Base-by-base conservation (phyloP, 2,113 vertebrate genomes). In the Balaenoptera acutorostrata region DNA sequence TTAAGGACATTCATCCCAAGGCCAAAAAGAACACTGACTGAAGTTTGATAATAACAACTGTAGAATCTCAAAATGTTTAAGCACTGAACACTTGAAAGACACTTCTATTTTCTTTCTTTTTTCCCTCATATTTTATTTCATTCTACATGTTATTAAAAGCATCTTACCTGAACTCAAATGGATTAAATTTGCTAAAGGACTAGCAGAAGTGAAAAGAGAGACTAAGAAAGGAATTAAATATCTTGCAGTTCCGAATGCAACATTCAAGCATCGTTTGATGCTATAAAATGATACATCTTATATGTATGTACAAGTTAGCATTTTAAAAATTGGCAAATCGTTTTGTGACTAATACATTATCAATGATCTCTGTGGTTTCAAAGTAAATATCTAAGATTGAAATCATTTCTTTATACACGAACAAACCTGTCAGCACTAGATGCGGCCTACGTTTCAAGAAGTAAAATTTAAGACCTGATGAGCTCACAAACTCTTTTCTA, bases 311-410 rank as follows among this genome's bases (percentile, higher is more conserved):
- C 71, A 93, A 52, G 55, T 64, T 63, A 46, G 41, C 29, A 46
- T n/a, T 72, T 88, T 85, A 82, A 83, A 85, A 63, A n/a, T 3
- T 92, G 57, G 77, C 57, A 52, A 23, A 61, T 69, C 63, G 14
- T 80, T 72, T 39, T n/a, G 41, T 95, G 95, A 97, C 90, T 97
- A 69, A 97, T 93, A 61, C 27, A 69, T 68, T 59, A 88, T 68
- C 41, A 0, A 3, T 6, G 17, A 17, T 85, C 52, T 93, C 66
- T 21, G 41, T 66, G 89, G 80, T 90, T 97, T 96, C 84, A 25
- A 71, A 95, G n/a, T 72, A 86, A 93, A 87, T 93, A 89, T 23
- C 49, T 82, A 69, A 93, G 74, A 69, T 17, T 66, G 52, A 93
- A 97, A 74, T 86, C 27, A 90, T 82, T 83, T 96, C 61, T 93